Evolutionary conservation across 2,888 invertebrate genomes (phyloP), one percentile per base, ranked within the genome.

Genomic region (Oligia strigilis): DNA sequence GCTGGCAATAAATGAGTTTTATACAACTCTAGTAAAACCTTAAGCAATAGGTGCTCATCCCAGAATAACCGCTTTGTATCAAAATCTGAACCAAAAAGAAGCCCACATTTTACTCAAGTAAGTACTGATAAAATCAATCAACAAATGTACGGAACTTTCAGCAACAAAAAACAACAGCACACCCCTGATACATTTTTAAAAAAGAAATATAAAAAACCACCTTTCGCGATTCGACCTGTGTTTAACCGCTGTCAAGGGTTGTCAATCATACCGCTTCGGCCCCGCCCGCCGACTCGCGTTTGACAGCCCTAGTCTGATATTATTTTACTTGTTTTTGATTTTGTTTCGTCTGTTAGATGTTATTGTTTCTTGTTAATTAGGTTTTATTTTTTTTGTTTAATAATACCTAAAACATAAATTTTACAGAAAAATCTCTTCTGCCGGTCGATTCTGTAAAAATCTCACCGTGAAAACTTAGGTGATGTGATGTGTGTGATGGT

Each of bases 161-260:
- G 66, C 17, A 52, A 14, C 55, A 49, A 82, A 82, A 86, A 87
- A 83, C 78, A 83, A 80, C 80, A 85, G 84, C 85, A 78, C 91
- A 88, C 80, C 86, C 88, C 86, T 89, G 86, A 84, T 72, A 80
- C 82, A 82, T 87, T 84, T 86, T 74, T 62, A 80, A 89, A 90
- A 91, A 90, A 89, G 82, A 78, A 88, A 91, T 81, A 90, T 43
- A 81, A 83, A 80, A 92, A 94, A 92, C 91, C 66, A 90, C 89
- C 94, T 94, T 96, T 96, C 95, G 96, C 97, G 96, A 96, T 93
- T 93, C 94, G 95, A 95, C 96, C 96, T 95, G 95, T 94, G 95
- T 95, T 95, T 94, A 95, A 94, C 95, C 95, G 95, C 96, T 96
- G 96, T 96, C 96, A 93, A 89, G 92, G 90, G 92, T 91, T 96